A percentile compares a stretch with the other conserved stretches of the same genome.
Evolutionary conservation across 2,797 vertebrate species (phyloP).

Genomic region (Pipistrellus pygmaeus): DNA sequence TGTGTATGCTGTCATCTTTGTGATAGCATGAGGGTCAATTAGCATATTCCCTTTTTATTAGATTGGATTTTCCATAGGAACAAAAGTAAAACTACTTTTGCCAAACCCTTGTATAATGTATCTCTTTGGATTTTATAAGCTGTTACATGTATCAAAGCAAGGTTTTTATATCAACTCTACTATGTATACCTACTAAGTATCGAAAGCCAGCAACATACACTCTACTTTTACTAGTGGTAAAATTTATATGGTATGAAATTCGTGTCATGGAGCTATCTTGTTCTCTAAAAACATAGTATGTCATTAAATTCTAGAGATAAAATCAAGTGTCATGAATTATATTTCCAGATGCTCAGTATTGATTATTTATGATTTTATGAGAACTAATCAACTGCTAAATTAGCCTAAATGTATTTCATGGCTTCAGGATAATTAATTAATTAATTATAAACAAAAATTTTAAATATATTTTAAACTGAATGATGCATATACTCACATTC

Average conservation of each 20-base stretch:
- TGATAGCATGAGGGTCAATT: no score
- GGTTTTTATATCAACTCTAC: background rate
- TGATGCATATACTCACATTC: background rate
- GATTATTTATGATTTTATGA: background rate
- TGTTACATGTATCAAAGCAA: background rate
- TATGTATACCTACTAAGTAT: background rate
- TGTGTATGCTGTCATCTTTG: no score
- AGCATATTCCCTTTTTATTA: no score
- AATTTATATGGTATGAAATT: background rate
- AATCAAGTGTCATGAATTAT: background rate
- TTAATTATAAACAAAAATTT: background rate
- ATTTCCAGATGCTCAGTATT: background rate
- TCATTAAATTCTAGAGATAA: background rate
- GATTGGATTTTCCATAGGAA: background rate
- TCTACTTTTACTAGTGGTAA: background rate
- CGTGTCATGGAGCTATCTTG: background rate
- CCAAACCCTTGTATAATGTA: background rate
- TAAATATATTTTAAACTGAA: conserved; percentile 3
- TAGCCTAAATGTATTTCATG: background rate
- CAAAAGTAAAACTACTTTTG: background rate
- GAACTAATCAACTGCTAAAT: background rate
- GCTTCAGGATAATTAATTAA: background rate
- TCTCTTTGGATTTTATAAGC: background rate
- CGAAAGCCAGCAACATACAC: background rate
- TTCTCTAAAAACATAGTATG: background rate